Evolutionary conservation across 2,113 vertebrate species (phyloP), one percentile per base, ranked within the genome.

Genomic region (Mirza zaza): DNA sequence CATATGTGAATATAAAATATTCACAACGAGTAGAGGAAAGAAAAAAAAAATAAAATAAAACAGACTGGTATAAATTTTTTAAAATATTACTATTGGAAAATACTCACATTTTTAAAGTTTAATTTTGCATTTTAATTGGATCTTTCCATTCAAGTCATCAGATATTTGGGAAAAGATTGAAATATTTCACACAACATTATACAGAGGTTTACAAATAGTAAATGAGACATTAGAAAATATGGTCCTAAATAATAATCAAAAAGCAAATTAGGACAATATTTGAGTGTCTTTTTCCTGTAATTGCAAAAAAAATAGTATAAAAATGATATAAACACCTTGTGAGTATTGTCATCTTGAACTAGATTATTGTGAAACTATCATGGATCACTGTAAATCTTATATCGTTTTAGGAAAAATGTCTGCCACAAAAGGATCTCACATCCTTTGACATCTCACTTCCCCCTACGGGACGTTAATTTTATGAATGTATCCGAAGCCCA

Each of bases 1-100:
- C 7, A 27, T 4, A 86, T 39, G 45, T 50, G 65, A 90, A 76
- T 42, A 85, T 86, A 91, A 97, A 94, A 97, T 89, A 96, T 91
- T 95, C 79, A 18, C 23, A 65, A 77, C 13, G 12, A 14, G 5
- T 10, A 36, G 42, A 90, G 73, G 65, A 42, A 88, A 76, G 15
- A 48, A 70, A 71, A 21, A 27, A 68, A 50, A 39, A 50, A 2
- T 59, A 55, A 57, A 50, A 90, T 21, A 2, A 61, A 83, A 3
- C 13, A 91, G 8, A 80, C 20, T n/a, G 65, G 68, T 18, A 86
- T 63, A 93, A 34, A 52, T 27, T 52, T 65, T 91, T 67, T 50
- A 20, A 50, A 85, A 57, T 81, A 76, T 84, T 83, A 70, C 18
- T 76, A 34, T 27, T 95, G 67, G 73, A 4, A 88, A 81, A 93